Evolutionary conservation across 1,140 invertebrate species (phyloP), one percentile per base, ranked within the genome.

Genomic region (Cylas formicarius): DNA sequence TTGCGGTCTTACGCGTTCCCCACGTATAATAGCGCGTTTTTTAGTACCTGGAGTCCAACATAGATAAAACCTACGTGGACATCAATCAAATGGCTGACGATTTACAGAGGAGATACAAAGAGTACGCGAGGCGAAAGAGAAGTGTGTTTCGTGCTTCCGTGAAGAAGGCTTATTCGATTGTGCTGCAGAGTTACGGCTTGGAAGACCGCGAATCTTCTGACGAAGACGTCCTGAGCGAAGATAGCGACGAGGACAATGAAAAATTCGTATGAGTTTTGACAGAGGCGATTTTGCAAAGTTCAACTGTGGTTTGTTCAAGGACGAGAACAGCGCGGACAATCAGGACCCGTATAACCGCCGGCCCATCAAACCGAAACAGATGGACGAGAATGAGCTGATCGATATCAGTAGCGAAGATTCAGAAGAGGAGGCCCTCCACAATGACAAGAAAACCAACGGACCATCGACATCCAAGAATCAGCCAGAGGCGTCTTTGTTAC

Each of bases 21-120:
- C 10, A 19, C 19, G 11, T 37, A 14, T 36, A 10, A n/a, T 11
- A 24, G 16, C 24, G 3, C 39, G 17, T 22, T 33, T 62, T 65
- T 23, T 48, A 74, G 72, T 74, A 73, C 50, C 59, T 75, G 48
- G 69, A 68, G 48, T 67, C 67, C 22, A 71, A 72, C 51, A 67
- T 68, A 33, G 67, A 72, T 33, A 70, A 69, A 46, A 65, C 68
- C 2, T 74, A 69, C 33, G 69, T 77, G 13, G 71, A 77, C 58
- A 67, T 76, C 9, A 68, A 70, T 44, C 67, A 70, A 22, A 76
- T 78, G 74, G 71, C 73, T 17, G 71, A 76, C 45, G 55, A 67
- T 23, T 57, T 80, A 10, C 73, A 74, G 56, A 65, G 54, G 43
- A 67, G 65, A 40, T 77, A 71, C 52, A 62, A 64, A 14, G 75